phyloP scores from a whole-genome alignment of 1,140 invertebrate genomes.

The Drosophila malerkotliana region DNA sequence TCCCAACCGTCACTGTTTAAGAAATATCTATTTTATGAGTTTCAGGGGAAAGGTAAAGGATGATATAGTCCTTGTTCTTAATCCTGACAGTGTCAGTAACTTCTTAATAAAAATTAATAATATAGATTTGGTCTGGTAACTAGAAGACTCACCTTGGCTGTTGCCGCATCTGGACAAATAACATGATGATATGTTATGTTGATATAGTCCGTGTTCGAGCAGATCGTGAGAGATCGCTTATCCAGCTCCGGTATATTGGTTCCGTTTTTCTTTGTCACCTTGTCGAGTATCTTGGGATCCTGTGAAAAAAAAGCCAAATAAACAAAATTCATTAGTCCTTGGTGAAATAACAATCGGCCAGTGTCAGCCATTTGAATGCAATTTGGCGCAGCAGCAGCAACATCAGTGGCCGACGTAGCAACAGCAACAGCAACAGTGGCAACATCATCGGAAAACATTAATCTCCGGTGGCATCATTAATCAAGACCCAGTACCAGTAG shows the following conservation, averaged over 20 bases:
- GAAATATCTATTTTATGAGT: background rate
- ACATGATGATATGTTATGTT: slow-evolving; percentile 99
- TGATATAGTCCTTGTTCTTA: background rate
- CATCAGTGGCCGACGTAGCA: slow-evolving; percentile 11
- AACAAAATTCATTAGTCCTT: slow-evolving; percentile 3
- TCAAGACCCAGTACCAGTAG: slow-evolving; percentile 37
- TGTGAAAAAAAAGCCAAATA: slow-evolving; percentile 79
- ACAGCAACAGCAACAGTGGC: slow-evolving; percentile 13
- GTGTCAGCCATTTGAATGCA: slow-evolving; percentile 52
- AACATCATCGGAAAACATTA: slow-evolving; percentile 53
- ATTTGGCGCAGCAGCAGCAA: slow-evolving; percentile 41
- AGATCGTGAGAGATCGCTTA: slow-evolving; percentile 98
- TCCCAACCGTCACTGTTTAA: too few species aligned
- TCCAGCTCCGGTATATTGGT: slow-evolving; percentile 89
- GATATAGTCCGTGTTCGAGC: slow-evolving; percentile 99
- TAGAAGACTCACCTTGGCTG: slow-evolving; percentile 91
- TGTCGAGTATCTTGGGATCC: slow-evolving; percentile 93
- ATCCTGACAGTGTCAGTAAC: background rate
- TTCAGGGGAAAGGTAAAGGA: background rate
- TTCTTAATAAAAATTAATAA: too few species aligned
- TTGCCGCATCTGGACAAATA: slow-evolving; percentile 95
- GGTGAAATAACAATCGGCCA: background rate
- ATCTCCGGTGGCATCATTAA: slow-evolving; percentile 74
- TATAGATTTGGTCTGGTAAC: background rate
- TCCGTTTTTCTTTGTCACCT: slow-evolving; percentile 91